Percentiles rank a stretch among this genome's conserved stretches.
Conservation (phyloP, 1,140 invertebrate genomes). For the Asobara japonica region DNA sequence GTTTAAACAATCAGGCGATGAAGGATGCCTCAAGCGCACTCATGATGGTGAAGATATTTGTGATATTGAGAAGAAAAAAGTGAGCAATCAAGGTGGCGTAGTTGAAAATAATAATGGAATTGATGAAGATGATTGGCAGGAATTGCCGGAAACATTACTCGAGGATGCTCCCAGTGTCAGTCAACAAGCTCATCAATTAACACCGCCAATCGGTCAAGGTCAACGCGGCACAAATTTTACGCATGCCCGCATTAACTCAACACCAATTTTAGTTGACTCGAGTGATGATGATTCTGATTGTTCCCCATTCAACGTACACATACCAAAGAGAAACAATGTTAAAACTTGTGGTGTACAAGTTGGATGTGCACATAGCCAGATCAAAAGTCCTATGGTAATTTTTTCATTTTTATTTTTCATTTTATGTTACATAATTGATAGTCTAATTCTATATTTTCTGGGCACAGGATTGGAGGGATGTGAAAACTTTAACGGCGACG, state of each 20-base stretch:
- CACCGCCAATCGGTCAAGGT: not conserved
- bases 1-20: not conserved
- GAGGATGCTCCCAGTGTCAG: not conserved
- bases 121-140: constrained; percentile 11
- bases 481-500: not conserved
- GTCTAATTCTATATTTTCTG: not conserved
- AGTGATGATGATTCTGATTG: constrained; percentile 17
- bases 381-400: not conserved
- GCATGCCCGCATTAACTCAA: not conserved
- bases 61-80: not conserved
- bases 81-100: not conserved
- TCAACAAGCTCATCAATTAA: not conserved
- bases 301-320: no score
- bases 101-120: not conserved
- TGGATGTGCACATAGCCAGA: not conserved
- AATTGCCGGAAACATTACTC: constrained; percentile 1
- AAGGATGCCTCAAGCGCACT: not conserved
- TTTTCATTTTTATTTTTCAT: not conserved
- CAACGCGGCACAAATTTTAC: not conserved
- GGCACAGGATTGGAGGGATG: not conserved
- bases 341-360: not conserved
- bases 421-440: not conserved
- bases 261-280: not conserved
- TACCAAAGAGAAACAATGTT: no score
- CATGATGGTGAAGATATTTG: constrained; percentile 16